phyloP scores from a whole-genome alignment of 2,113 vertebrate species.

The Triplophysa siluroides region DNA sequence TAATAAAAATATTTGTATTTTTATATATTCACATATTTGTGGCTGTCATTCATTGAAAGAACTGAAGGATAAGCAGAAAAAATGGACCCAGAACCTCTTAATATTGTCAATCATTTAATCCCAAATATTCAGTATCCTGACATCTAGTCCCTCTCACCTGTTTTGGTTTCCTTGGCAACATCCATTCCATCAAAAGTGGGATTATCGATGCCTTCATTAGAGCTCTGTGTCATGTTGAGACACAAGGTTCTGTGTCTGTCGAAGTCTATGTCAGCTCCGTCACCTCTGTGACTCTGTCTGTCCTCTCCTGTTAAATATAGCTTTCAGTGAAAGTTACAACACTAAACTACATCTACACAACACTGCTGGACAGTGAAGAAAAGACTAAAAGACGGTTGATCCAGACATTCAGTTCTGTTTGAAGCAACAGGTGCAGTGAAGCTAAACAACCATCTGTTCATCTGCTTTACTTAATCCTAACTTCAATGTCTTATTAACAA shows the following conservation, averaged over 20 bases:
- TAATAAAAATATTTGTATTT: no score
- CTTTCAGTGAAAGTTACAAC: not conserved
- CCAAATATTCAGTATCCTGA: not conserved
- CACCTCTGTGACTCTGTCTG: conserved; percentile 58
- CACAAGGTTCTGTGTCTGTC: conserved; percentile 85
- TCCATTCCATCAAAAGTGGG: conserved; percentile 91
- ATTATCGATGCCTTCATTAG: conserved; percentile 92
- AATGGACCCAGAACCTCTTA: no score
- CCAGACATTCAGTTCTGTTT: conserved; percentile 64
- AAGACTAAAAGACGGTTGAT: not conserved
- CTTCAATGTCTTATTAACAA: conserved; percentile 1
- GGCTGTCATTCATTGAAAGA: no score
- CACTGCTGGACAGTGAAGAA: not conserved
- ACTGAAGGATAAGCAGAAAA: no score
- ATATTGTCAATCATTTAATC: not conserved
- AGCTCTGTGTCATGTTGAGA: conserved; percentile 88
- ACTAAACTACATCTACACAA: not conserved
- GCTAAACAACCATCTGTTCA: conserved; percentile 73
- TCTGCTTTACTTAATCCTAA: conserved; percentile 65
- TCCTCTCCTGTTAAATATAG: conserved; percentile 56
- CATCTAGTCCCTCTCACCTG: not conserved
- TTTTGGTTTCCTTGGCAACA: conserved; percentile 73
- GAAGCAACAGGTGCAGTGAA: conserved; percentile 62
- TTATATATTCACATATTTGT: no score
- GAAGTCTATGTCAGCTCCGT: conserved; percentile 61